Evolutionary conservation across 2,797 vertebrate genomes (phyloP).

Genomic region (Notolabrus celidotus): DNA sequence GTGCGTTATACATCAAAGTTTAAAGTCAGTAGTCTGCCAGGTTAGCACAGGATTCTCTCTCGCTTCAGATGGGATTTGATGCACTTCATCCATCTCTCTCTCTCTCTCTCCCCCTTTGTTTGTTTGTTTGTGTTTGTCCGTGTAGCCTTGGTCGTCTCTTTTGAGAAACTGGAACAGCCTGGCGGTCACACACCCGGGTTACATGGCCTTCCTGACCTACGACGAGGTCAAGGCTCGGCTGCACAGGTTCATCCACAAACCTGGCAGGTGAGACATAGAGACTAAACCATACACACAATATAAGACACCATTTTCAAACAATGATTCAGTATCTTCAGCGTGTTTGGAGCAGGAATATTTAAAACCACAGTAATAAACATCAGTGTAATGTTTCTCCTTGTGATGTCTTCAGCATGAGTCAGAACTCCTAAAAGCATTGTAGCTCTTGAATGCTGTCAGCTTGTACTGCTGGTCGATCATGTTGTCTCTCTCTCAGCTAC

Average conservation of each 20-base stretch:
- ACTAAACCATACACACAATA: not conserved
- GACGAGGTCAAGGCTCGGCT: slow-evolving; percentile 97
- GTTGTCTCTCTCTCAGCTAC: slow-evolving; percentile 84
- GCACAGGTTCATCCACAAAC: slow-evolving; percentile 98
- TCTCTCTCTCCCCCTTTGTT: too few relatives aligned
- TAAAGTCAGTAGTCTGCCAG: too few relatives aligned
- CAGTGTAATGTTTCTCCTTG: too few relatives aligned
- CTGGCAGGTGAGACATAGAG: slow-evolving; percentile 98
- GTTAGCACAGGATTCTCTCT: too few relatives aligned
- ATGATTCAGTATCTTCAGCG: too few relatives aligned
- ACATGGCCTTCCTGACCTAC: slow-evolving; percentile 99
- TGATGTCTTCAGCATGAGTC: too few relatives aligned
- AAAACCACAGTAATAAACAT: too few relatives aligned
- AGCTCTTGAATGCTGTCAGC: not conserved
- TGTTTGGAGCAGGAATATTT: too few relatives aligned
- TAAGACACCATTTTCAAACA: too few relatives aligned
- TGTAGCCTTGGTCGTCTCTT: slow-evolving; percentile 96
- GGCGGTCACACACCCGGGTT: slow-evolving; percentile 97
- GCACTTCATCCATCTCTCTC: too few relatives aligned
- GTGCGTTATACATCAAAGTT: too few relatives aligned
- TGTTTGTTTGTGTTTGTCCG: slow-evolving; percentile 19
- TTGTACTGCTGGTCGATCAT: not conserved
- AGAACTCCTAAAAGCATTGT: not conserved
- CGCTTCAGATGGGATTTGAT: too few relatives aligned
- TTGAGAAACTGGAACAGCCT: slow-evolving; percentile 99